Conservation (phyloP, 2,113 vertebrate species). For the Menura novaehollandiae region DNA sequence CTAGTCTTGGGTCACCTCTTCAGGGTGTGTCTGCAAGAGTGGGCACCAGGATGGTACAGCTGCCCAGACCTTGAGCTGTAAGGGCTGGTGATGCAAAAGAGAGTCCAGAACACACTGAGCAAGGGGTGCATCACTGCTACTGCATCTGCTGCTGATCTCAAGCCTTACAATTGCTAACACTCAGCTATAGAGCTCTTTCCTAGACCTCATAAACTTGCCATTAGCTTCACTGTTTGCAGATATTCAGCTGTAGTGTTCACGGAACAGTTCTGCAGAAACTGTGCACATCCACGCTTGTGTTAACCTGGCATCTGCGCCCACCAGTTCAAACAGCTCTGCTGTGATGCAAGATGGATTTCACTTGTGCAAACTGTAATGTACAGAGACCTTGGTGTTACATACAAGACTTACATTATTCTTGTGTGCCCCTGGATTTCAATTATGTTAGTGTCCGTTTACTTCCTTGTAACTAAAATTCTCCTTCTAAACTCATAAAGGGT, state of each 20-base stretch:
- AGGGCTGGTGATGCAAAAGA: not conserved
- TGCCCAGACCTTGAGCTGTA: not conserved
- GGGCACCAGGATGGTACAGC: not conserved
- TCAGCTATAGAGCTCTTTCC: not conserved
- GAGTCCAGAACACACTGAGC: not conserved
- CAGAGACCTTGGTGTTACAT: not conserved
- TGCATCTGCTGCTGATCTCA: not conserved
- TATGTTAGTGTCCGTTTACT: not conserved
- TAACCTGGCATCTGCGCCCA: not conserved
- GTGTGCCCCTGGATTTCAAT: not conserved
- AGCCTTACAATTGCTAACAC: not conserved
- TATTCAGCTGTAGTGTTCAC: not conserved
- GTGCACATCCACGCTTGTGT: rapidly evolving
- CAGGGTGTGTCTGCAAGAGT: rapidly evolving
- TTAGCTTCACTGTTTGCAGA: not conserved
- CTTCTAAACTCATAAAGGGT: not conserved
- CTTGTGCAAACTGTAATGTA: not conserved
- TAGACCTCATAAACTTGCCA: not conserved
- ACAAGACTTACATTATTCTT: not conserved
- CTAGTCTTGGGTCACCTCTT: not conserved
- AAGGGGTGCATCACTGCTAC: not conserved
- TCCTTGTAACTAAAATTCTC: not conserved
- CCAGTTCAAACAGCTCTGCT: not conserved
- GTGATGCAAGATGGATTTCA: not conserved
- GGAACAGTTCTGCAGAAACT: not conserved